phyloP scores from a whole-genome alignment of 1,140 invertebrate species.

The Forficula auricularia region DNA sequence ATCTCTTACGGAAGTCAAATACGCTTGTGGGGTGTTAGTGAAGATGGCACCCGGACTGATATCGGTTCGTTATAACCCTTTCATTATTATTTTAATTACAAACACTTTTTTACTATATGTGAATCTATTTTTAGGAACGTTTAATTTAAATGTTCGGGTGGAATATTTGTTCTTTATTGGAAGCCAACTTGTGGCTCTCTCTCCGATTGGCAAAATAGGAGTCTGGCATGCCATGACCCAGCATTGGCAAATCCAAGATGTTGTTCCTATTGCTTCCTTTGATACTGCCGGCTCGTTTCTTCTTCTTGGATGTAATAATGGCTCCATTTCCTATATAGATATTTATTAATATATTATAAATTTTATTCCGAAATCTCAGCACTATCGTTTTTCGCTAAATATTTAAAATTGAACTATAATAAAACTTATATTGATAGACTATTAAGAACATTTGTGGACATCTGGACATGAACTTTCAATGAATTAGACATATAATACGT shows the following conservation, averaged over 20 bases:
- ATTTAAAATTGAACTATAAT: no score
- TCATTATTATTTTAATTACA: neutral
- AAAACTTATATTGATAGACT: neutral
- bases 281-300: constrained; percentile 92
- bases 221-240: constrained; percentile 98
- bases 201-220: constrained; percentile 86
- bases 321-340: constrained; percentile 96
- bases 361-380: no score
- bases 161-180: constrained; percentile 96
- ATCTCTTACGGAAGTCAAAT: constrained; percentile 74
- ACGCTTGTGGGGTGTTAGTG: constrained; percentile 74
- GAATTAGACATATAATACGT: no score
- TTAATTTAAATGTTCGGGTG: constrained; percentile 79
- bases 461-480: no score
- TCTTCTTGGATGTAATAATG: constrained; percentile 84
- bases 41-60: constrained; percentile 55
- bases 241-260: constrained; percentile 94
- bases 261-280: constrained; percentile 84
- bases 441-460: no score
- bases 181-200: constrained; percentile 85
- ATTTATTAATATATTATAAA: constrained; percentile 15
- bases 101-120: no score
- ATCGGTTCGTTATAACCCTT: constrained; percentile 36
- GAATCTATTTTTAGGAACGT: constrained; percentile 39
- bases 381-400: no score